These are phyloP conservation scores for Papilio xuthus DNA, from an alignment of 1,140 invertebrate genomes.

Conservation along the genomic window DNA sequence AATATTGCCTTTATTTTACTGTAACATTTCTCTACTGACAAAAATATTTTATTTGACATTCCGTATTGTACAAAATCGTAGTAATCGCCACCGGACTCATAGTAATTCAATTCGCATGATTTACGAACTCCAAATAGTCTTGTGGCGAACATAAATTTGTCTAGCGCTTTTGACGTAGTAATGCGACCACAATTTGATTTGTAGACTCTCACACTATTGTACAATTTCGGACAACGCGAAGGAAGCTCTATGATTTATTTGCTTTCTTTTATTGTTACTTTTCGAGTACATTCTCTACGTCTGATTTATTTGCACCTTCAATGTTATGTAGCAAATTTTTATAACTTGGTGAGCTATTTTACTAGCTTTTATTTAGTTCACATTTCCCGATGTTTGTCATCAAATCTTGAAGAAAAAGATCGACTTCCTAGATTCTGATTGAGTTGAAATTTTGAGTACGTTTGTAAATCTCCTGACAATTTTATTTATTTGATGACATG, in stretches of 20 bases:
- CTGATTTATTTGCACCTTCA: neutral
- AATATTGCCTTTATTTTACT: neutral
- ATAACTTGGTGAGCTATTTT: too few species aligned
- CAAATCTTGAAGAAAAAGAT: too few species aligned
- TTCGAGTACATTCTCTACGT: neutral
- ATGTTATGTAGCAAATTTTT: neutral
- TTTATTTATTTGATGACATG: too few species aligned
- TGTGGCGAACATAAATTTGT: slow-evolving; percentile 63
- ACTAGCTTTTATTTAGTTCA: too few species aligned
- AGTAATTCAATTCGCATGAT: slow-evolving; percentile 51
- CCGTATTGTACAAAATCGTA: neutral
- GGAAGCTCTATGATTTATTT: slow-evolving; percentile 43
- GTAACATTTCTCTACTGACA: neutral
- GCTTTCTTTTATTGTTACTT: slow-evolving; percentile 35
- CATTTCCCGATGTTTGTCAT: too few species aligned
- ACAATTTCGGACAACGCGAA: slow-evolving; percentile 34
- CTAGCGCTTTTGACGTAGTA: slow-evolving; percentile 54
- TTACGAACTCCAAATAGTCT: slow-evolving; percentile 53
- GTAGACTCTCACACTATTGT: slow-evolving; percentile 51
- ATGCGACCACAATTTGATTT: slow-evolving; percentile 47
- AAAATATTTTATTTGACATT: slow-evolving; percentile 13
- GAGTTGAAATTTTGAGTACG: too few species aligned
- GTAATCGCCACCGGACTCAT: slow-evolving; percentile 3
- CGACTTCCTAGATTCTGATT: too few species aligned
- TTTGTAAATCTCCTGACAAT: too few species aligned